These are phyloP conservation scores for Neodiprion lecontei DNA, from an alignment of 1,140 invertebrate genomes.

Conservation along the genomic window DNA sequence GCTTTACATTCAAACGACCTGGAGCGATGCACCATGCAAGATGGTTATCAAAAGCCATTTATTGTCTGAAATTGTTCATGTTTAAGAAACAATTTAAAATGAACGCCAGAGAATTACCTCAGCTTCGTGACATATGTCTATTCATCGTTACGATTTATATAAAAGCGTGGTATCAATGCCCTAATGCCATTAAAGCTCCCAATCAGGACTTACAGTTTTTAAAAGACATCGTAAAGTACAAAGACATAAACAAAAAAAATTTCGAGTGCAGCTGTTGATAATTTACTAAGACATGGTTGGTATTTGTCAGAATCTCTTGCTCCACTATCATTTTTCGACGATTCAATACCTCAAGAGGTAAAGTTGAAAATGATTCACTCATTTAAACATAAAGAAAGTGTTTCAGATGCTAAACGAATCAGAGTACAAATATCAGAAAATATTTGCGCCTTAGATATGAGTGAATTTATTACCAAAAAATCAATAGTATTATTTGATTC, in stretches of 20 bases:
- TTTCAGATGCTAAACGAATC: conserved; percentile 25
- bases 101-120: conserved; percentile 34
- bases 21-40: conserved; percentile 45
- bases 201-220: conserved; percentile 40
- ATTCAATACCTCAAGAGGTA: conserved; percentile 29
- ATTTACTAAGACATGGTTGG: conserved; percentile 44
- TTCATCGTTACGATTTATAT: conserved; percentile 41
- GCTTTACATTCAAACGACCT: conserved; percentile 33
- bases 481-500: no score
- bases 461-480: conserved; percentile 28
- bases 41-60: conserved; percentile 54
- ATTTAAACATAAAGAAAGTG: conserved; percentile 24
- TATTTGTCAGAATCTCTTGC: conserved; percentile 38
- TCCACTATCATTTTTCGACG: conserved; percentile 44
- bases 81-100: conserved; percentile 43
- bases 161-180: conserved; percentile 38
- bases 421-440: conserved; percentile 25
- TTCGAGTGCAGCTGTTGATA: conserved; percentile 33
- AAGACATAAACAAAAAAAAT: conserved; percentile 31
- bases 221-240: conserved; percentile 33
- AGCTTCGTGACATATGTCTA: conserved; percentile 37
- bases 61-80: conserved; percentile 50
- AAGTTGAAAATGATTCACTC: conserved; percentile 35
- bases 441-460: conserved; percentile 25
- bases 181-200: conserved; percentile 32